Base-by-base conservation (phyloP, 2,797 vertebrate genomes). In the Thunnus albacares region DNA sequence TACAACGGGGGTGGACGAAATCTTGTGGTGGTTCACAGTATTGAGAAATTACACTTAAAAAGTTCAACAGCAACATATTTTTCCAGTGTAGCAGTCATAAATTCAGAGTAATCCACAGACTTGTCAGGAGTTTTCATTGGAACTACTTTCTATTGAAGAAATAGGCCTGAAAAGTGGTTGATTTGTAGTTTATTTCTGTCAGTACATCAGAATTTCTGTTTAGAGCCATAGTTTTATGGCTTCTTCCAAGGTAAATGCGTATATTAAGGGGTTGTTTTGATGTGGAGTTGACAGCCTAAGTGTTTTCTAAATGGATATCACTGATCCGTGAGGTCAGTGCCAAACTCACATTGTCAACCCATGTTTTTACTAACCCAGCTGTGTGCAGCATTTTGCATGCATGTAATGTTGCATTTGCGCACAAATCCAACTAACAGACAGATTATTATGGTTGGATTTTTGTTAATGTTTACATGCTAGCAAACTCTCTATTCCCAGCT, bases 271-370 rank as follows among this genome's bases (percentile, higher is more conserved):
- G 24, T 74, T 60, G 56, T 59, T 33, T 77, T 65, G 59, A 70
- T 60, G 24, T 38, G 65, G 53, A 70, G 53, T 11, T 56, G 51
- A 61, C 8, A 57, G 38, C 15, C 18, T 26, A 3, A 69, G 10
- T 77, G 38, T 77, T 79, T 70, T 13, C 41, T 67, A 70, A 78
- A 67, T 67, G 38, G 38, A 64, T 22, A 33, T 10, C n/a, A 9
- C 28, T 64, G 35, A 41, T 7, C n/a, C 20, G 26, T 41, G 13
- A 60, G 49, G 28, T 77, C 47, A 59, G 18, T 24, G 35, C 75
- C 17, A 61, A 13, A 55, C 7, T 24, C 49, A 59, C n/a, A 47
- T 49, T 58, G n/a, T 18, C 24, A 10, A 2, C 14, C 7, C 18
- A 10, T 58, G 33, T n/a, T 72, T 61, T 43, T 57, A 61, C 52